Percentiles rank a stretch among this genome's conserved stretches.
phyloP scores from a whole-genome alignment of 2,113 vertebrate species.

The Chaetodon trifascialis region DNA sequence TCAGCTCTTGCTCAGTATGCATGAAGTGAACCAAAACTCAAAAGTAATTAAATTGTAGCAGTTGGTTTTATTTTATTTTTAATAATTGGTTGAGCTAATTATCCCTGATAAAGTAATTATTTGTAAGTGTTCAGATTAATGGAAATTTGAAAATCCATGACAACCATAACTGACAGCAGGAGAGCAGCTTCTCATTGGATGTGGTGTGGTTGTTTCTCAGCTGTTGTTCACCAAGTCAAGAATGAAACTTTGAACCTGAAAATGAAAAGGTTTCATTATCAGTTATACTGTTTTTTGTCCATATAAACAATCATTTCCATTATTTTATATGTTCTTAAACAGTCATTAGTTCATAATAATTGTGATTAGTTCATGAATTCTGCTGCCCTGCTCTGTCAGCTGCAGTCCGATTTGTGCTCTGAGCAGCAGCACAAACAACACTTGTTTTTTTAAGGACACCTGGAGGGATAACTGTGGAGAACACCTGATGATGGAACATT shows the following conservation, averaged over 20 bases:
- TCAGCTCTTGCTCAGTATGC: background rate
- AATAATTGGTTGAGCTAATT: background rate
- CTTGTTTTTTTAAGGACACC: background rate
- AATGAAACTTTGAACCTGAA: background rate
- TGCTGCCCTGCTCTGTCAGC: background rate
- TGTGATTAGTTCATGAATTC: background rate
- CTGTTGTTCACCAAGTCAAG: background rate
- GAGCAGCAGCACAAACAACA: background rate
- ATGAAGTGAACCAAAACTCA: background rate
- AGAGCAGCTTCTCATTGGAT: background rate
- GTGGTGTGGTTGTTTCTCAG: no score
- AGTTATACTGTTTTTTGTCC: background rate
- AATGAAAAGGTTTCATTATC: background rate
- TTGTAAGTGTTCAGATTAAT: background rate
- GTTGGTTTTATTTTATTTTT: background rate
- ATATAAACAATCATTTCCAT: background rate
- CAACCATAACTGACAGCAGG: background rate
- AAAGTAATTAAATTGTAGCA: no score
- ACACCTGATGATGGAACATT: background rate
- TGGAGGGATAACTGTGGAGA: constrained; percentile 1
- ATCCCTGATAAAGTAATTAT: no score
- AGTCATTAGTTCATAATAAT: background rate
- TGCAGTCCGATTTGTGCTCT: background rate
- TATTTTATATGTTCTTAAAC: background rate
- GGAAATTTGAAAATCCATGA: background rate